Evolutionary conservation across 2,797 vertebrate genomes (phyloP), one percentile per base, ranked within the genome.

Genomic region (Calcarius lapponicus): DNA sequence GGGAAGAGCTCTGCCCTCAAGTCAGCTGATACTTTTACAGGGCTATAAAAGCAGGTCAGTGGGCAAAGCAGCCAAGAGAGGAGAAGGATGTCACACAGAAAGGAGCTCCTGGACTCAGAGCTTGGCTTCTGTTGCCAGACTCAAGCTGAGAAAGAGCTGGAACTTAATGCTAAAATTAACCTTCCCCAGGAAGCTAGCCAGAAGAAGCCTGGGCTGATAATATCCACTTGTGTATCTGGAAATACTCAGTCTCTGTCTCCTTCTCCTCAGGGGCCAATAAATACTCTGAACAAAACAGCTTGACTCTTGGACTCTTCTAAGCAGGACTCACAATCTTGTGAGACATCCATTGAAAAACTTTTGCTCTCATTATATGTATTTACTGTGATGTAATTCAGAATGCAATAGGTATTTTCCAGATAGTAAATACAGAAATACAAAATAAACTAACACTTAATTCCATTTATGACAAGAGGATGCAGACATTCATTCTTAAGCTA

Each of bases 81-180:
- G 83, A 89, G 94, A 93, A 95, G 86, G 80, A 76, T 94, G 92
- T 95, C 93, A 88, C 93, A 96, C 34, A 91, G 80, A 82, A 92
- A 91, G 76, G 75, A 95, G 87, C 92, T 97, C 92, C 96, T 96
- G 94, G 86, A 88, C 87, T 90, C 57, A 92, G 93, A 81, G 92
- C n/a, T 54, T 93, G 91, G 91, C 95, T 96, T 96, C 96, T 96
- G 92, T 80, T 97, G 87, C 95, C 95, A 97, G 94, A 96, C 91
- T 96, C 94, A 89, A 95, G 94, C 94, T 96, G 96, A 97, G 95
- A 95, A 93, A 91, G 72, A 96, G 89, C 69, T 97, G 92, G 89
- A 96, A 95, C 96, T 91, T 92, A 96, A 96, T 66, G 92, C 85
- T 91, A 93, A 97, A 96, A 96, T 96, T 96, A 96, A 97, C 93